Conservation (phyloP, 2,113 vertebrate genomes). For the Bubo bubo region DNA sequence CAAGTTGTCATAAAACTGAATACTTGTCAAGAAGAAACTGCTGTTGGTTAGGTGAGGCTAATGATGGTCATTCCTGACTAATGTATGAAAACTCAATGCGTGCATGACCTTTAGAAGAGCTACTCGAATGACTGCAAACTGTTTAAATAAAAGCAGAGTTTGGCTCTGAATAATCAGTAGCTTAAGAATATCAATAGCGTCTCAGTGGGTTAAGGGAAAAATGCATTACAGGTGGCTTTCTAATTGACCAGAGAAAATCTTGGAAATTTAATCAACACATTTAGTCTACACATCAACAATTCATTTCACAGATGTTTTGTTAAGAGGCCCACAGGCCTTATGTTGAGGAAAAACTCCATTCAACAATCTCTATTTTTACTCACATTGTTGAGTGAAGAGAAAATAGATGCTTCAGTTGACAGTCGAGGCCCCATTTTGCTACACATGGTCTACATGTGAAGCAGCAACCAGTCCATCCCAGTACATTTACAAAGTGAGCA, state of each 20-base stretch:
- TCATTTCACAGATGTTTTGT: constrained; percentile 16
- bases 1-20: background rate
- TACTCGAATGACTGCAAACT: background rate
- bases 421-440: background rate
- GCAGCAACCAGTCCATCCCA: background rate
- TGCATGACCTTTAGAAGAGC: background rate
- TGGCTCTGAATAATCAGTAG: background rate
- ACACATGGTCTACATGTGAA: background rate
- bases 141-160: constrained; percentile 1
- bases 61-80: background rate
- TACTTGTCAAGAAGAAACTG: background rate
- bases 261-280: constrained; percentile 45
- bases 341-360: background rate
- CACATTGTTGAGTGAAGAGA: background rate
- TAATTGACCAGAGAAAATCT: constrained; percentile 47
- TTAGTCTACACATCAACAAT: background rate
- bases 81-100: background rate
- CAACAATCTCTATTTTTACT: background rate
- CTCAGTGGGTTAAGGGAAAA: background rate
- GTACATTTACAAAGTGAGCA: background rate
- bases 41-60: background rate
- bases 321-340: background rate
- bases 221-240: constrained; percentile 22
- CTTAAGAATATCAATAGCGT: background rate
- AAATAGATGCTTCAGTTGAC: background rate